Percentiles rank a stretch among this genome's conserved stretches.
These are phyloP conservation scores for Empidonax alnorum DNA, from an alignment of 2,113 vertebrate genomes.

Conservation along the genomic window DNA sequence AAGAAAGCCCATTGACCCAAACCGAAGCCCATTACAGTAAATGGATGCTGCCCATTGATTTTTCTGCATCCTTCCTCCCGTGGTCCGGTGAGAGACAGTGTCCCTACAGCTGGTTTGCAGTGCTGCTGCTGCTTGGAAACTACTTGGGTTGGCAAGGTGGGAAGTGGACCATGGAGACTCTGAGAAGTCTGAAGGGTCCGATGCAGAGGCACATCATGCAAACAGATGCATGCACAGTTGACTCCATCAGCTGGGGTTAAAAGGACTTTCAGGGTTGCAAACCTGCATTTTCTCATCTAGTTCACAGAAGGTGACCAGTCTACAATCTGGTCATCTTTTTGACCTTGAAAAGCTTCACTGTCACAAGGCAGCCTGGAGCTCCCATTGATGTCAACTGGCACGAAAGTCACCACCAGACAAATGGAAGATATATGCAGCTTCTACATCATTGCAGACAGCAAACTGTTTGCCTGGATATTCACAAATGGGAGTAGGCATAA, in stretches of 20 bases:
- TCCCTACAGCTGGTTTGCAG: background rate
- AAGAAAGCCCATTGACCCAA: slow-evolving; percentile 43
- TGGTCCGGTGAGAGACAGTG: rapidly evolving
- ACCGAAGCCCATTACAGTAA: slow-evolving; percentile 45
- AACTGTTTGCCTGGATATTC: background rate
- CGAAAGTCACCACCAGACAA: background rate
- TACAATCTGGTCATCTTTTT: background rate
- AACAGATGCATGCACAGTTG: background rate
- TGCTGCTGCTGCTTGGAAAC: rapidly evolving
- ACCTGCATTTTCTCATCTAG: background rate
- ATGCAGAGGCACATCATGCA: background rate
- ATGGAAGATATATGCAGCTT: background rate
- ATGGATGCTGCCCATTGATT: background rate
- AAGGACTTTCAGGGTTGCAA: background rate
- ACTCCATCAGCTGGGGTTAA: background rate
- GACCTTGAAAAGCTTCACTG: background rate
- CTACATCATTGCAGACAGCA: background rate
- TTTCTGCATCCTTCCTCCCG: background rate
- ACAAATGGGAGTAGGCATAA: background rate
- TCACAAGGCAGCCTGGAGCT: background rate
- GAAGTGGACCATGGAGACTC: background rate
- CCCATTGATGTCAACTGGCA: background rate
- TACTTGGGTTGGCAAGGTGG: background rate
- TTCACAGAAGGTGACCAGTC: background rate
- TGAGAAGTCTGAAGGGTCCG: background rate